A percentile compares a stretch with the other conserved stretches of the same genome.
Conservation (phyloP, 2,888 invertebrate genomes). For the Chaitophorus viminalis region DNA sequence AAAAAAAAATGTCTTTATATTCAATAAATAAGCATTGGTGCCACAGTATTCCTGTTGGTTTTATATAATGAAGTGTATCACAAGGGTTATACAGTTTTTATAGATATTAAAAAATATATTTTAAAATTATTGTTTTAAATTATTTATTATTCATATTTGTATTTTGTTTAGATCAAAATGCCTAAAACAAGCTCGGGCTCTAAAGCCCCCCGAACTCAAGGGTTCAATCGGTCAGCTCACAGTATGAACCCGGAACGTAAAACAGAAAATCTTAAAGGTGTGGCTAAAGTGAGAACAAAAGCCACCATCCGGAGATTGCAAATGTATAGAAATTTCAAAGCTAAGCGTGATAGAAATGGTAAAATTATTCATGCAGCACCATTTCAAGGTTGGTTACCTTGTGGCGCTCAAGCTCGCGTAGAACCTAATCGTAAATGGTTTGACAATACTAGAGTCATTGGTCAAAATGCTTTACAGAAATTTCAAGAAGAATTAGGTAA, state of each 20-base stretch:
- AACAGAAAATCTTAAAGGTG: constrained; percentile 81
- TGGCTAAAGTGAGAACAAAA: constrained; percentile 86
- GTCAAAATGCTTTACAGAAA: constrained; percentile 88
- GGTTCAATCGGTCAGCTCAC: constrained; percentile 88
- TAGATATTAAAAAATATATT: too few relatives aligned
- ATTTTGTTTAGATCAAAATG: constrained; percentile 70
- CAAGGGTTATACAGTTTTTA: too few relatives aligned
- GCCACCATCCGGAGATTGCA: constrained; percentile 95
- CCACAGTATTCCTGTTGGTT: too few relatives aligned
- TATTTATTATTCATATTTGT: not conserved
- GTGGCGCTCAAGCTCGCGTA: constrained; percentile 92
- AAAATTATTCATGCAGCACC: constrained; percentile 95
- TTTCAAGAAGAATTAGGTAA: constrained; percentile 95
- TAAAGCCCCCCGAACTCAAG: constrained; percentile 83
- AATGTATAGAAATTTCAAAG: constrained; percentile 98
- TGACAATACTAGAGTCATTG: constrained; percentile 96
- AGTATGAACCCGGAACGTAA: constrained; percentile 95
- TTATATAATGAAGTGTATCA: too few relatives aligned
- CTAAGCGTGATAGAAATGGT: constrained; percentile 82
- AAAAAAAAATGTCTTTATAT: too few relatives aligned
- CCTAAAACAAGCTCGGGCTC: constrained; percentile 78
- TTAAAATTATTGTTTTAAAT: not conserved
- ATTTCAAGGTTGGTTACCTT: constrained; percentile 85
- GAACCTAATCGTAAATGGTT: constrained; percentile 99
- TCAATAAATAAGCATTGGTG: too few relatives aligned